Percentiles rank a stretch among this genome's conserved stretches.
phyloP scores from a whole-genome alignment of 2,113 vertebrate species.

The Hiodon alosoides region DNA sequence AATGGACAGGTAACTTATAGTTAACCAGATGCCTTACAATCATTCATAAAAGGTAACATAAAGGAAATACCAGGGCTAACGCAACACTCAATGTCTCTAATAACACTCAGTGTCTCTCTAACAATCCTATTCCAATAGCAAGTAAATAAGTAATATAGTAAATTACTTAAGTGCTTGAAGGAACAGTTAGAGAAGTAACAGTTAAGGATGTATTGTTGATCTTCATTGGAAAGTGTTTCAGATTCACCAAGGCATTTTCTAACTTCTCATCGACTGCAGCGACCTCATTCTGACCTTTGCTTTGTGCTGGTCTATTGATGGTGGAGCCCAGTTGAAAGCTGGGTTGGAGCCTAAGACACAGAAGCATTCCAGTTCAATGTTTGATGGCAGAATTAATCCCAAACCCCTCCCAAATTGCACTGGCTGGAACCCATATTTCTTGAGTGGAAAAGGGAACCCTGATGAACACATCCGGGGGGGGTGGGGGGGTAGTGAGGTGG shows the following conservation, averaged over 20 bases:
- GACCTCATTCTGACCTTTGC: slow-evolving; percentile 29
- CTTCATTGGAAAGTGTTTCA: slow-evolving; percentile 34
- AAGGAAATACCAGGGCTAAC: no score
- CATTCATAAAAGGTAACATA: no score
- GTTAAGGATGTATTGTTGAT: not conserved
- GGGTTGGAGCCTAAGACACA: slow-evolving; percentile 24
- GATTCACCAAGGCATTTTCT: slow-evolving; percentile 40
- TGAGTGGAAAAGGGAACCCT: slow-evolving; percentile 1
- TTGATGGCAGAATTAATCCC: slow-evolving; percentile 22
- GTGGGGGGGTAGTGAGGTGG: no score
- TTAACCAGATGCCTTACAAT: no score
- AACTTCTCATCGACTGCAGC: not conserved
- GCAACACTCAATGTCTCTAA: no score
- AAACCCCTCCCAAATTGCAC: slow-evolving; percentile 13
- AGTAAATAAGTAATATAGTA: no score
- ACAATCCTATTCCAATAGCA: no score
- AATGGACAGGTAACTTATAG: no score
- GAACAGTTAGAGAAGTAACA: no score
- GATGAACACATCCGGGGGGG: slow-evolving; percentile 5
- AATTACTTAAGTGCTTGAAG: no score
- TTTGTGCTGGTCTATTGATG: slow-evolving; percentile 17
- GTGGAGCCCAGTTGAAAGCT: slow-evolving; percentile 22
- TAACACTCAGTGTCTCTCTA: no score
- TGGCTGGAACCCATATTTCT: slow-evolving; percentile 24
- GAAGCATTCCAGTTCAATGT: slow-evolving; percentile 35